Evolutionary conservation across 2,113 vertebrate genomes (phyloP), one percentile per base, ranked within the genome.

Genomic region (Turdus rufiventris): DNA sequence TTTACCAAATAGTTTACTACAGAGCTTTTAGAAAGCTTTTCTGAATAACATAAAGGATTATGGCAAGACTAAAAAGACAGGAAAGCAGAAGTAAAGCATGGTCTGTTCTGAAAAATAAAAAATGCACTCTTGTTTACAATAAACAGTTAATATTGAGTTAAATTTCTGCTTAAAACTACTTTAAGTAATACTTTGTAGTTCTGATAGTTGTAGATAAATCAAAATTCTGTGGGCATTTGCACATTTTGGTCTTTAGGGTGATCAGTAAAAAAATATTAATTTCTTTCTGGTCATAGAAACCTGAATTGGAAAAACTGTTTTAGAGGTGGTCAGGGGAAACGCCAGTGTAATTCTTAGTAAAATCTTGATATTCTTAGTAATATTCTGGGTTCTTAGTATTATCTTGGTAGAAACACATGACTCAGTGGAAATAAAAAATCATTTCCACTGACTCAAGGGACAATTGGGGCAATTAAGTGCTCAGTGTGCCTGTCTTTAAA

Each of bases 381-480:
- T 73, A 76, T 66, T 94, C 48, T 65, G 79, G 42, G 23, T 94
- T 94, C 82, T 88, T 87, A 77, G 82, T 88, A 91, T 66, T 85
- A 66, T 56, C 75, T 88, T 66, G n/a, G 56, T 94, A 81, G 71
- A 94, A 91, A 76, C 28, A 26, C 75, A 38, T 73, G 82, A 90
- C 72, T 96, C 68, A 26, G 65, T 92, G 85, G 93, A 96, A 94
- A 73, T 51, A 71, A 85, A 73, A 79, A 94, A 83, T 93, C 13
- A 14, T 93, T 94, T 94, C 72, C 78, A 62, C 51, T 71, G 90
- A 80, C 75, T 94, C 72, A 28, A 9, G 75, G 70, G 94, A 51
- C 74, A 38, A 38, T 72, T 28, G 40, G 60, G 58, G 63, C 61
- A 86, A 25, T 80, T 58, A 76, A 65, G n/a, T 61, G 1, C 56